phyloP scores from a whole-genome alignment of 2,797 vertebrate genomes.

The Thaleichthys pacificus region DNA sequence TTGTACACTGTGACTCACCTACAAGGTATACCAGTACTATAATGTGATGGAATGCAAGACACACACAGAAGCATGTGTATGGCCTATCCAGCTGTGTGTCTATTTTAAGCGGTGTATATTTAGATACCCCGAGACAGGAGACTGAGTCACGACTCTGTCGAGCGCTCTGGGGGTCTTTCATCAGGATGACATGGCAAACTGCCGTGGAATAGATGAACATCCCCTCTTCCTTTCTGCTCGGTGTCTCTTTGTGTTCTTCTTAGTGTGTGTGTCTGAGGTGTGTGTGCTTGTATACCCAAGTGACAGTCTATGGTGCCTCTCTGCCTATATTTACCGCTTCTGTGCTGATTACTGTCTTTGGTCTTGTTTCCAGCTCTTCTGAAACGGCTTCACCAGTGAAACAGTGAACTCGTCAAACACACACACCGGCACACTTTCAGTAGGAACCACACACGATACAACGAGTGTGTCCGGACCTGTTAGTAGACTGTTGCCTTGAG shows the following conservation, averaged over 20 bases:
- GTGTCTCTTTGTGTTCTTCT: neutral
- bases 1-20: neutral
- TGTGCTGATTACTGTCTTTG: no score
- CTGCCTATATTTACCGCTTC: no score
- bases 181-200: neutral
- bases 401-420: no score
- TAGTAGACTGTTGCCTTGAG: neutral
- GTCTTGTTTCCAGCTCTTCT: no score
- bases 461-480: neutral
- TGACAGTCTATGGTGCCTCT: no score
- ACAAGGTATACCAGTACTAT: neutral
- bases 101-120: neutral
- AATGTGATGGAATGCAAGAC: neutral
- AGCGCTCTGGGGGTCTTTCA: neutral
- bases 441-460: no score
- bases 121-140: neutral
- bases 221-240: neutral
- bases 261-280: neutral
- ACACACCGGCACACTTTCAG: no score
- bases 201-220: neutral
- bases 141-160: neutral
- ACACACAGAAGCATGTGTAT: neutral
- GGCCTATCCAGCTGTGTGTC: neutral
- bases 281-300: neutral
- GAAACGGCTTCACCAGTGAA: no score